Percentiles rank a stretch among this genome's conserved stretches.
These are phyloP conservation scores for Drosophila malerkotliana DNA, from an alignment of 1,140 invertebrate species.

Conservation along the genomic window DNA sequence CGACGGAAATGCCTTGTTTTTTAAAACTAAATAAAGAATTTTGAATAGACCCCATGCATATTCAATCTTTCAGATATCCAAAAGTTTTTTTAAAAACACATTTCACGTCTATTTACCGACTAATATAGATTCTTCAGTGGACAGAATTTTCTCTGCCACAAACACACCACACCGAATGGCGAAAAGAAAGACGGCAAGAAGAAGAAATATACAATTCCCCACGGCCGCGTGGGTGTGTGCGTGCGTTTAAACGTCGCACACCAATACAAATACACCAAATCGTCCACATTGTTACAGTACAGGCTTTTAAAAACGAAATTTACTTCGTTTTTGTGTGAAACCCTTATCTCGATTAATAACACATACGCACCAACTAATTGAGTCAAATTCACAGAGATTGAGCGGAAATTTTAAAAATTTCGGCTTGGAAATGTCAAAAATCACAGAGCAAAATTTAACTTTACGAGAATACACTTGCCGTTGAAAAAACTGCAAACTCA, in stretches of 20 bases:
- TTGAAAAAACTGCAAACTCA: conserved; percentile 80
- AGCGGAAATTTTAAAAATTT: conserved; percentile 79
- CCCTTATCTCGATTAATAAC: conserved; percentile 25
- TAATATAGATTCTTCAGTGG: conserved; percentile 54
- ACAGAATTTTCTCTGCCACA: conserved; percentile 69
- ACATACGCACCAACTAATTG: conserved; percentile 77
- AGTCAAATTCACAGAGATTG: conserved; percentile 65
- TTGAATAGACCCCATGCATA: background rate
- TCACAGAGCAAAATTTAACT: conserved; percentile 83
- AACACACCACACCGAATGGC: conserved; percentile 65
- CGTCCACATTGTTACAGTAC: conserved; percentile 49
- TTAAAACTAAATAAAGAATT: conserved; percentile 7
- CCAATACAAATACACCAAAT: conserved; percentile 52
- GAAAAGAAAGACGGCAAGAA: conserved; percentile 46
- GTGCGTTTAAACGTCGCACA: conserved; percentile 37
- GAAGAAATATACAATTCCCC: conserved; percentile 22
- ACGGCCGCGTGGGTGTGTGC: conserved; percentile 33
- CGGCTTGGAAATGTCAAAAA: conserved; percentile 83
- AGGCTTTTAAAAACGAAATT: conserved; percentile 24
- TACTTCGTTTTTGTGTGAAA: conserved; percentile 1
- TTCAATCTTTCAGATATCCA: conserved; percentile 1
- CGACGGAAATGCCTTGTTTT: conserved; percentile 53
- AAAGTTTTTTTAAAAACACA: conserved; percentile 37
- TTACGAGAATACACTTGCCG: conserved; percentile 77
- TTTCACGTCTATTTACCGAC: conserved; percentile 65